Conservation (phyloP, 2,113 vertebrate species). For the Danionella cerebrum region DNA sequence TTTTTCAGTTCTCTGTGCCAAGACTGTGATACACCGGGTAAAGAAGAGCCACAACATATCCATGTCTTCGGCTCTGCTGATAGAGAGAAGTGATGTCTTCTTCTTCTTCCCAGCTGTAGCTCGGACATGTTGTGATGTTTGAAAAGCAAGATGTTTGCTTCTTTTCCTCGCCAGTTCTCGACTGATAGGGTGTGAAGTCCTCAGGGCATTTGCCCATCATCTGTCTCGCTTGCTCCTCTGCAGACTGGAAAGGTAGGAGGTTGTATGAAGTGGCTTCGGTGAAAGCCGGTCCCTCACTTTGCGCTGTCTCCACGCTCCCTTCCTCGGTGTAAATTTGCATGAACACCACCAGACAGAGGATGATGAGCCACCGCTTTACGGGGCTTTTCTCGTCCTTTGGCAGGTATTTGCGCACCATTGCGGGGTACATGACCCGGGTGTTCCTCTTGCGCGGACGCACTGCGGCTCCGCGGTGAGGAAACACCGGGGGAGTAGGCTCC, state of each 20-base stretch:
- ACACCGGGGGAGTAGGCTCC: constrained; percentile 18
- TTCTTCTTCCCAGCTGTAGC: background rate
- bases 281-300: background rate
- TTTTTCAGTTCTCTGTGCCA: constrained; percentile 56
- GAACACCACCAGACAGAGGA: constrained; percentile 64
- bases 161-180: background rate
- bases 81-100: constrained; percentile 9
- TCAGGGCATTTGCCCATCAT: background rate
- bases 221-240: constrained; percentile 43
- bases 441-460: constrained; percentile 55
- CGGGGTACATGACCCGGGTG: constrained; percentile 66
- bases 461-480: constrained; percentile 34
- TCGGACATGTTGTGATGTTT: constrained; percentile 38
- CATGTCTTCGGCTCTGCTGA: constrained; percentile 52
- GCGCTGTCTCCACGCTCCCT: constrained; percentile 20
- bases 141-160: background rate
- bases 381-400: constrained; percentile 61
- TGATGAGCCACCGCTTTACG: constrained; percentile 63
- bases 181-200: background rate
- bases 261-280: constrained; percentile 29
- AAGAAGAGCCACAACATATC: constrained; percentile 65
- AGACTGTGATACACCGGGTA: constrained; percentile 57
- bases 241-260: constrained; percentile 47
- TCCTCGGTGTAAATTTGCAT: constrained; percentile 72
- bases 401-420: constrained; percentile 66